Base-by-base conservation (phyloP, 1,140 invertebrate genomes). In the Plodia interpunctella region DNA sequence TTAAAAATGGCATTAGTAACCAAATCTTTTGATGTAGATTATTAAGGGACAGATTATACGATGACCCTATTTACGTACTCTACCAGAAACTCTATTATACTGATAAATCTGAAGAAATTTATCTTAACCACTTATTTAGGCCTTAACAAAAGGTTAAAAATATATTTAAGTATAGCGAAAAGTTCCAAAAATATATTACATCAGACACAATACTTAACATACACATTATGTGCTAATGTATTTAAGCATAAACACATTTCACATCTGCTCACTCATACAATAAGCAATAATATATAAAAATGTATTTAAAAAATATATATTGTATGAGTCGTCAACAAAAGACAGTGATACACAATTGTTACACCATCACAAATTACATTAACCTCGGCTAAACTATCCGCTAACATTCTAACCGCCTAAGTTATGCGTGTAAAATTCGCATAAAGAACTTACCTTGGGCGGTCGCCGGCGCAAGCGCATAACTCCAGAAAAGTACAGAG, bases 391-490 rank as follows among this genome's bases (percentile, higher is more conserved):
- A 17, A 17, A n/a, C 51, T 53, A 25, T 53, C 51, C 19, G 51
- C 21, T 44, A 53, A 25, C 51, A 21, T 53, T 53, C 51, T 53
- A 44, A 44, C 38, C 38, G 38, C 38, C 15, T 44, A 44, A 58
- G 30, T 32, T 32, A 32, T 32, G 30, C 61, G 61, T 62, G 69
- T 74, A 79, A 44, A 44, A 44, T 79, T 76, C 72, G 66, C 72
- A 68, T 62, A 63, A 75, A 65, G 74, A 80, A 83, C 83, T 85
- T 75, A 87, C 82, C 84, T 85, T 85, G 82, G 71, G 82, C 72
- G 62, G 73, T 58, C 76, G 73, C 76, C 76, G 82, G 82, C 63
- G 69, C 74, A 65, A 83, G 72, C 70, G 72, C 78, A 74, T 62
- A 78, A 73, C 80, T 83, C 84, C 77, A 85, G 77, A 83, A 79